Conservation (phyloP, 2,888 invertebrate species). For the Drosophila phalerata region DNA sequence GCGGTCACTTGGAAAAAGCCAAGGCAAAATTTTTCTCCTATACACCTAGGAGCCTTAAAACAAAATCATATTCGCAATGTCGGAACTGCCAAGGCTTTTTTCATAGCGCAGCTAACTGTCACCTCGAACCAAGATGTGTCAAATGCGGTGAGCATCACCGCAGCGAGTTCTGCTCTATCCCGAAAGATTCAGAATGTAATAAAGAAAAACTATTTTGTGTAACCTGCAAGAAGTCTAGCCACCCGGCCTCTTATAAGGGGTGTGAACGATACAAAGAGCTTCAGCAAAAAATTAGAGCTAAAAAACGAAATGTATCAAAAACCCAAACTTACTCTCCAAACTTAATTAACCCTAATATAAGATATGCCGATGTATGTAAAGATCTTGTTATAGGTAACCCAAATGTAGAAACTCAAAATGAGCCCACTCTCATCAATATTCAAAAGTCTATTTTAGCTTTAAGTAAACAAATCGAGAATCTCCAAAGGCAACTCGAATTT, state of each 20-base stretch:
- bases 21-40: constrained; percentile 2
- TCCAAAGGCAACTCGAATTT: constrained; percentile 2
- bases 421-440: neutral
- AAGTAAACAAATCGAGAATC: neutral
- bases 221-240: neutral
- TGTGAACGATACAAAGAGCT: no score
- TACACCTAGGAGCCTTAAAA: constrained; percentile 1
- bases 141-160: neutral
- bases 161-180: neutral
- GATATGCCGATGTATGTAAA: neutral
- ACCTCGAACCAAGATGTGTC: neutral
- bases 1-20: neutral
- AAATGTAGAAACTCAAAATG: neutral
- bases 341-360: neutral
- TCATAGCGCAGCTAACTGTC: neutral
- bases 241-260: neutral
- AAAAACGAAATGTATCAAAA: neutral
- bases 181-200: constrained; percentile 1
- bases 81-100: constrained; percentile 2
- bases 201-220: neutral
- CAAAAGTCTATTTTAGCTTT: neutral
- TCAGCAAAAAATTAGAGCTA: neutral
- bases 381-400: neutral
- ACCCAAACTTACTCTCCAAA: neutral
- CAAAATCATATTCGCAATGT: neutral